These are phyloP conservation scores for Arctocebus calabarensis DNA, from an alignment of 2,797 vertebrate species.

Conservation along the genomic window DNA sequence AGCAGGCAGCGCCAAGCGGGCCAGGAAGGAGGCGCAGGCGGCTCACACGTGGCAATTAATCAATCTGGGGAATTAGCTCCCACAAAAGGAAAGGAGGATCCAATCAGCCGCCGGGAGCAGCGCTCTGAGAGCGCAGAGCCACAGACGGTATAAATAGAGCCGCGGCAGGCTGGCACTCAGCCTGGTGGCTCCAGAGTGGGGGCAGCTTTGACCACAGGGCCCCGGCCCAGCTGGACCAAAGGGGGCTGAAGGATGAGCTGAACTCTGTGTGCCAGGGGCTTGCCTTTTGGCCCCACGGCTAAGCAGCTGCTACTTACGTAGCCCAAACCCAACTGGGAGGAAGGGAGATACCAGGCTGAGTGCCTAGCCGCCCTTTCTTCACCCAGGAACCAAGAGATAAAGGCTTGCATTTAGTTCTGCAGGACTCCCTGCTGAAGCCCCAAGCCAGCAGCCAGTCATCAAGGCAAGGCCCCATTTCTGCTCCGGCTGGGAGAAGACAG, in stretches of 20 bases:
- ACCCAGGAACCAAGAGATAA: conserved; percentile 20
- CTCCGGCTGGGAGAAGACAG: background rate
- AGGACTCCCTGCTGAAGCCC: background rate
- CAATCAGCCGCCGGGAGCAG: conserved; percentile 43
- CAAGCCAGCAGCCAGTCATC: background rate
- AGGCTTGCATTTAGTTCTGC: conserved; percentile 19
- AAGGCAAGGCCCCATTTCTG: background rate
- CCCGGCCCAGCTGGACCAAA: background rate
- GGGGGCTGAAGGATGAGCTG: background rate
- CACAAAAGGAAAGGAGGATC: conserved; percentile 77
- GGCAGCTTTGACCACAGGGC: background rate
- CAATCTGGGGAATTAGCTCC: conserved; percentile 80
- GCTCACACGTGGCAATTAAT: conserved; percentile 78
- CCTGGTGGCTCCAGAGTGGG: background rate
- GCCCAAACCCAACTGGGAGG: background rate
- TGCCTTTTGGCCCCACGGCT: background rate
- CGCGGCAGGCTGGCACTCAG: background rate
- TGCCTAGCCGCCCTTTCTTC: background rate
- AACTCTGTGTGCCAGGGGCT: background rate
- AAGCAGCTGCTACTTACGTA: conserved; percentile 28
- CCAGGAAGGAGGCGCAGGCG: background rate
- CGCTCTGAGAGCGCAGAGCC: conserved; percentile 36
- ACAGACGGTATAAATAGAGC: conserved; percentile 67
- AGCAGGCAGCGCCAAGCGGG: background rate
- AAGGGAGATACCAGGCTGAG: background rate